Percentiles rank a stretch among this genome's conserved stretches.
phyloP scores from a whole-genome alignment of 2,888 invertebrate genomes.

The Globia sparganii region DNA sequence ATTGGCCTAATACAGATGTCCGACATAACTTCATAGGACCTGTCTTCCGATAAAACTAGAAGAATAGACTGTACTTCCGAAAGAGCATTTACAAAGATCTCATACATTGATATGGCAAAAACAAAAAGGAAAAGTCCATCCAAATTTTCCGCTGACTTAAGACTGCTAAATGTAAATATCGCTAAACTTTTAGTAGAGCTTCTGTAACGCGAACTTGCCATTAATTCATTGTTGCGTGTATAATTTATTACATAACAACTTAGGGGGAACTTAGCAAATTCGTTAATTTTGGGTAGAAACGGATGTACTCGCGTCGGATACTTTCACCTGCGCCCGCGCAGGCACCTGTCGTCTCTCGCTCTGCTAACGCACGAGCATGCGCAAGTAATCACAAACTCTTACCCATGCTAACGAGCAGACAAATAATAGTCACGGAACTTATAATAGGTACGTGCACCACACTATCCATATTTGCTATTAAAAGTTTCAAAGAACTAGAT shows the following conservation, averaged over 20 bases:
- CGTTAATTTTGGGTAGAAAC: constrained; percentile 76
- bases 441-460: constrained; percentile 8
- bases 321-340: constrained; percentile 82
- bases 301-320: constrained; percentile 80
- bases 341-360: constrained; percentile 74
- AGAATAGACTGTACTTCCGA: neutral
- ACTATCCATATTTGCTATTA: constrained; percentile 3
- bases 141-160: neutral
- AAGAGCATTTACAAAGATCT: neutral
- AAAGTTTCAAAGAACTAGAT: constrained; percentile 1
- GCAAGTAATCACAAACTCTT: constrained; percentile 67
- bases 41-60: neutral
- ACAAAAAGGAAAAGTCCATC: neutral
- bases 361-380: constrained; percentile 70
- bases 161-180: neutral
- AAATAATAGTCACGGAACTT: constrained; percentile 29
- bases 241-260: constrained; percentile 30
- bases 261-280: constrained; percentile 32
- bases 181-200: neutral
- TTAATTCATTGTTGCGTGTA: neutral
- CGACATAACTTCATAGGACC: neutral
- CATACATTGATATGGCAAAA: neutral
- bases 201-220: neutral
- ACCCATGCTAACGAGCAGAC: constrained; percentile 55
- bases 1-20: no score